Conservation (phyloP, 2,113 vertebrate genomes). For the Myanophis thanlyinensis region DNA sequence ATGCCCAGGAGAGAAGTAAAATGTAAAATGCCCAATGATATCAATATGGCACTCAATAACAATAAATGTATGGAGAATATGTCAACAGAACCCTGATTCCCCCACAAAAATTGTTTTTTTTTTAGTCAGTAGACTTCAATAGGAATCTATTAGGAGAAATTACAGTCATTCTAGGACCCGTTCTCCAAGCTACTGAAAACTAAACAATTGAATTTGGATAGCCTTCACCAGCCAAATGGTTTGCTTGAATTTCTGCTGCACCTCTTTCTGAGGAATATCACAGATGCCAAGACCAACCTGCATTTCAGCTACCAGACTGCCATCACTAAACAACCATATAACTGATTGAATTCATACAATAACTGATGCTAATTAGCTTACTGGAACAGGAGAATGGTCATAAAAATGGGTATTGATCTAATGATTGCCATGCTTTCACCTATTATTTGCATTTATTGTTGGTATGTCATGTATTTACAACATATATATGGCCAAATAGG, state of each 20-base stretch:
- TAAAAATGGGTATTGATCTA: neutral
- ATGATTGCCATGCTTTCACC: neutral
- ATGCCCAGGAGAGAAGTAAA: neutral
- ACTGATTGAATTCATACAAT: neutral
- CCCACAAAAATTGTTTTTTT: neutral
- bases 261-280: neutral
- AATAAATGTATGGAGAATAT: too few relatives aligned
- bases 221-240: neutral
- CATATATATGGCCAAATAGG: neutral
- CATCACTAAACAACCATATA: neutral
- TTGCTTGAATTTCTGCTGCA: neutral
- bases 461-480: neutral
- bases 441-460: neutral
- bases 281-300: neutral
- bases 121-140: neutral
- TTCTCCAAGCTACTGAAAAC: neutral
- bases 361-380: neutral
- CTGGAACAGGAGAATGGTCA: neutral
- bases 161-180: neutral
- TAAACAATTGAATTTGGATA: neutral
- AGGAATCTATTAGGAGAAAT: neutral
- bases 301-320: neutral
- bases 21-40: neutral
- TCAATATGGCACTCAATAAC: neutral
- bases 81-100: neutral